These are phyloP conservation scores for Cyanoramphus novaezelandiae DNA, from an alignment of 2,113 vertebrate genomes.

Conservation along the genomic window DNA sequence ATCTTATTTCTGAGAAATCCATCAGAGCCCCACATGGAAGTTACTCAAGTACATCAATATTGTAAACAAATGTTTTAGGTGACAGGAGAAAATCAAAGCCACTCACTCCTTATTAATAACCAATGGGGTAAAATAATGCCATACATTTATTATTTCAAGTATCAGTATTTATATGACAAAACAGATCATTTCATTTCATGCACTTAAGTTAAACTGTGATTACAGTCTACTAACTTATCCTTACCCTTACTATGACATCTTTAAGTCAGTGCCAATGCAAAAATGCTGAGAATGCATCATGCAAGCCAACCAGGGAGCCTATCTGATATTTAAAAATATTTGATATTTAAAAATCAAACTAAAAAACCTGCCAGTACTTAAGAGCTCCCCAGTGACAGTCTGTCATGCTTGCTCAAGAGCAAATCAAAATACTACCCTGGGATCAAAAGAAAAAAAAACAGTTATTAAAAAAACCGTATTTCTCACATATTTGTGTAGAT, in stretches of 20 bases:
- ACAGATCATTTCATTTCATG: not conserved
- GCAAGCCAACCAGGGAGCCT: not conserved
- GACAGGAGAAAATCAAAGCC: not conserved
- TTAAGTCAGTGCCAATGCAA: not conserved
- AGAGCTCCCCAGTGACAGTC: not conserved
- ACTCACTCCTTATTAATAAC: conserved; percentile 2
- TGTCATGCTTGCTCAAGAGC: not conserved
- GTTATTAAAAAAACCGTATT: not conserved
- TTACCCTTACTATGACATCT: not conserved
- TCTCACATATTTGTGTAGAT: not conserved
- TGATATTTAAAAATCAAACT: not conserved
- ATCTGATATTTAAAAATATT: not conserved
- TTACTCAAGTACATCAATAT: not conserved
- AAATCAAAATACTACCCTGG: not conserved
- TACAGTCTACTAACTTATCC: not conserved
- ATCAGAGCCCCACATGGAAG: not conserved
- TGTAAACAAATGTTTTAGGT: not conserved
- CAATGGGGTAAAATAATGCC: not conserved
- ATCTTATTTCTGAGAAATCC: not conserved
- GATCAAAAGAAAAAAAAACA: not conserved
- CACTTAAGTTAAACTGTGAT: not conserved
- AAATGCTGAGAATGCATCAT: not conserved
- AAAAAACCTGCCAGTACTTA: not conserved
- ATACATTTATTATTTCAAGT: not conserved
- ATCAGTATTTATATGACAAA: not conserved